Base-by-base conservation (phyloP, 1,140 invertebrate genomes). In the Adelges cooleyi region DNA sequence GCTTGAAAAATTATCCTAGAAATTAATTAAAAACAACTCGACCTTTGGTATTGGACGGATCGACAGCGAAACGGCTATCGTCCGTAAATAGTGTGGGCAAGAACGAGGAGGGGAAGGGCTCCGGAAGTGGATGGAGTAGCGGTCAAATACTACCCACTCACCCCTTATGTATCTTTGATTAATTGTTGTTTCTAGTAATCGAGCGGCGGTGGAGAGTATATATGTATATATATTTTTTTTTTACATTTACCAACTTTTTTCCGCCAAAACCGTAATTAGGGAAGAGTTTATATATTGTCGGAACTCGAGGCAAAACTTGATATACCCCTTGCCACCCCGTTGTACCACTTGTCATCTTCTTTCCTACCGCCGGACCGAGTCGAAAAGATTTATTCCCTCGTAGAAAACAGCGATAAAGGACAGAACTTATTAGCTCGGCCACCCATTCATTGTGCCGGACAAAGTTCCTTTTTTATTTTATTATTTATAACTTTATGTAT, bases 1-100 rank as follows among this genome's bases (percentile, higher is more conserved):
- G 18, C 22, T 42, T 59, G 54, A 59, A 44, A 59, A 59, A 59
- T 59, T 44, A 18, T 40, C 5, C 40, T 18, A 38, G 27, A 59
- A 59, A 59, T 59, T 59, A 59, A 59, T 59, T 59, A 46, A 59
- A 33, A 59, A 59, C 54, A n/a, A 23, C 38, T 59, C 11, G 54
- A 46, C 54, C 38, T 59, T 59, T 42, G 23, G 36, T n/a, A n/a
- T 59, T 27, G 54, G 9, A 59, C 54, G 36, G 54, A 56, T 59
- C 17, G 38, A 40, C 38, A 46, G 20, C 1, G 20, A 46, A 59
- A 44, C 23, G 38, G n/a, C 18, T n/a, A 33, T 33, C 11, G 11
- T 11, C 18, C 36, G 8, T 20, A 49, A 15, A 50, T 50, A 50
- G 15, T 6, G 50, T 9, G 17, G 10, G 36, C 6, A 40, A 54